Conservation (phyloP, 2,888 invertebrate genomes). For the Lepidocyrtinus sp. region DNA sequence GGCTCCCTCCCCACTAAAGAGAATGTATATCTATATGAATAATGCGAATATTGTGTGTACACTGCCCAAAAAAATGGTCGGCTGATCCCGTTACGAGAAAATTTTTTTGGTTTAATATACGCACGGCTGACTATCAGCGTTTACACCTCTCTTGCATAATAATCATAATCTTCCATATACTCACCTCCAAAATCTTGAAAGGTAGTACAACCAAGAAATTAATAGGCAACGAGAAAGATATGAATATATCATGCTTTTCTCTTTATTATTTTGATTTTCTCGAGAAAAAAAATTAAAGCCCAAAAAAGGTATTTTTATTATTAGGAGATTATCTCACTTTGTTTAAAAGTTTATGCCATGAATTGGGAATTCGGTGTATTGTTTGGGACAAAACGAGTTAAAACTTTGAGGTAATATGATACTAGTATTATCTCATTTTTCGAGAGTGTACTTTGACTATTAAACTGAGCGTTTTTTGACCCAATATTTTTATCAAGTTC, state of each 20-base stretch:
- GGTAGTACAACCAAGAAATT: not conserved
- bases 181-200: not conserved
- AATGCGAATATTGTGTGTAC: constrained; percentile 21
- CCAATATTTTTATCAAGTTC: not conserved
- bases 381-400: not conserved
- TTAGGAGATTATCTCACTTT: not conserved
- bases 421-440: no score
- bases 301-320: not conserved
- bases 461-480: not conserved
- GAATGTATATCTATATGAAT: constrained; percentile 11
- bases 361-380: not conserved
- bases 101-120: constrained; percentile 50
- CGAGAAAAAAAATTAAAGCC: not conserved
- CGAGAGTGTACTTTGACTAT: no score
- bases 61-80: constrained; percentile 48
- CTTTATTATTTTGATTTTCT: not conserved
- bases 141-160: constrained; percentile 57
- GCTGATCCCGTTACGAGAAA: constrained; percentile 49
- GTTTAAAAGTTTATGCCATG: no score
- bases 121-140: constrained; percentile 57
- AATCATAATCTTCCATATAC: constrained; percentile 23
- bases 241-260: not conserved
- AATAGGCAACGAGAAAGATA: constrained; percentile 5
- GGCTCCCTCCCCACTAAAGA: not conserved
- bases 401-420: not conserved